Evolutionary conservation across 2,888 invertebrate species (phyloP).

Genomic region (Caenorhabditis auriculariae): DNA sequence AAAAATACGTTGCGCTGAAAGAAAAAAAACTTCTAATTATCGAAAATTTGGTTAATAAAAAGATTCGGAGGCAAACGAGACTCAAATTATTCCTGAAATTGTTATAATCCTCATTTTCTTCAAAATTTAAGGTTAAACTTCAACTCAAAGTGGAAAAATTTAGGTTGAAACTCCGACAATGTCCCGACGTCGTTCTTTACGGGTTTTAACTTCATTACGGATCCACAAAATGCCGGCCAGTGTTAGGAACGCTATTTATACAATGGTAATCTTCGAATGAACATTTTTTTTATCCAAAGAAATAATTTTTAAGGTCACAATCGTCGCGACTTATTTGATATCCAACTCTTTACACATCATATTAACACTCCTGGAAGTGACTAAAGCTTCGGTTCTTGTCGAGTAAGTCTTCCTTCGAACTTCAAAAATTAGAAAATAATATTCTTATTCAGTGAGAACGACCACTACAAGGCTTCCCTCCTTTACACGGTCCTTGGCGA

Average conservation of each 20-base stretch:
- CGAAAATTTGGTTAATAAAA: no score
- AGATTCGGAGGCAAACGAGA: no score
- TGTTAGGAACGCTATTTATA: constrained; percentile 48
- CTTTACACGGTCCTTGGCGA: constrained; percentile 53
- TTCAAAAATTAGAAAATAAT: neutral
- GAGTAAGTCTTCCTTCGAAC: constrained; percentile 14
- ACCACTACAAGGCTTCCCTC: constrained; percentile 43
- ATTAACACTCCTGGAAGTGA: constrained; percentile 39
- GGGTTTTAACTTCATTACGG: constrained; percentile 25
- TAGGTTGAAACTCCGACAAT: no score
- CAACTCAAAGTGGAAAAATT: no score
- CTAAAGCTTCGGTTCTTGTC: constrained; percentile 27
- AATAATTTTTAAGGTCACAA: constrained; percentile 32
- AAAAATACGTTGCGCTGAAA: no score
- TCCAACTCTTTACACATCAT: constrained; percentile 49
- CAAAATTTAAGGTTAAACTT: no score
- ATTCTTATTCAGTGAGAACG: constrained; percentile 33
- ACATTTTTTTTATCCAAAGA: constrained; percentile 3
- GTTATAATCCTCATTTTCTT: no score
- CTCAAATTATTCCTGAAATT: no score
- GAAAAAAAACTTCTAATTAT: neutral
- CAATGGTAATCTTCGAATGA: constrained; percentile 32
- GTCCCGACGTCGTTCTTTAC: constrained; percentile 13
- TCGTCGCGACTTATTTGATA: constrained; percentile 49
- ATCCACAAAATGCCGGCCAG: constrained; percentile 26